Evolutionary conservation across 2,888 invertebrate species (phyloP).

Genomic region (Creontiades dilutus): DNA sequence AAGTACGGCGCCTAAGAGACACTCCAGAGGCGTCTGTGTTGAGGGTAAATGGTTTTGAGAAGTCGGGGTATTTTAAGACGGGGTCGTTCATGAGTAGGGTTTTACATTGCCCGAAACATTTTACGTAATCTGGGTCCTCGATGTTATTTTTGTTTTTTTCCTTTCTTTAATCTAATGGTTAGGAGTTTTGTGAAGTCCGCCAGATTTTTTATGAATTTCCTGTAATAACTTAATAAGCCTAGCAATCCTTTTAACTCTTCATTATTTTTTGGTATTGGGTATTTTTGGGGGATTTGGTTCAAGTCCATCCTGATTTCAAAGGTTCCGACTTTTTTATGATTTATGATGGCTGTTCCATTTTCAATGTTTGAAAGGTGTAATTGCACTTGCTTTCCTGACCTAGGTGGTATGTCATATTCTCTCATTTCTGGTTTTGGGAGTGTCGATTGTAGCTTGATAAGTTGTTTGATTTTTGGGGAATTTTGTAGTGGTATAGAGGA

Average conservation of each 20-base stretch:
- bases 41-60: conserved; percentile 76
- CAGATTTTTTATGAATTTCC: conserved; percentile 62
- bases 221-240: conserved; percentile 65
- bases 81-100: conserved; percentile 61
- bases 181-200: conserved; percentile 65
- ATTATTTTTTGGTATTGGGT: conserved; percentile 53
- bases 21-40: conserved; percentile 77
- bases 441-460: not conserved
- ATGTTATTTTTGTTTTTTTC: conserved; percentile 67
- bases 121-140: not conserved
- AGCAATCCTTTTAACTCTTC: conserved; percentile 69
- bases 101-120: not conserved
- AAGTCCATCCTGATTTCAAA: no score
- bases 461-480: not conserved
- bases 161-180: conserved; percentile 73
- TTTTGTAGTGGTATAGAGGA: not conserved
- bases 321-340: conserved; percentile 38
- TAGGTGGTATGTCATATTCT: conserved; percentile 10
- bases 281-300: no score
- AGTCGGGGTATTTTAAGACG: not conserved
- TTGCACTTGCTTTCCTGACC: conserved; percentile 4
- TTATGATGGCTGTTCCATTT: conserved; percentile 47
- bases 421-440: not conserved
- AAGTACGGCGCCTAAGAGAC: conserved; percentile 76
- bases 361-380: conserved; percentile 41